Conservation (phyloP, 1,140 invertebrate genomes). For the Pachypeltis micranthus region DNA sequence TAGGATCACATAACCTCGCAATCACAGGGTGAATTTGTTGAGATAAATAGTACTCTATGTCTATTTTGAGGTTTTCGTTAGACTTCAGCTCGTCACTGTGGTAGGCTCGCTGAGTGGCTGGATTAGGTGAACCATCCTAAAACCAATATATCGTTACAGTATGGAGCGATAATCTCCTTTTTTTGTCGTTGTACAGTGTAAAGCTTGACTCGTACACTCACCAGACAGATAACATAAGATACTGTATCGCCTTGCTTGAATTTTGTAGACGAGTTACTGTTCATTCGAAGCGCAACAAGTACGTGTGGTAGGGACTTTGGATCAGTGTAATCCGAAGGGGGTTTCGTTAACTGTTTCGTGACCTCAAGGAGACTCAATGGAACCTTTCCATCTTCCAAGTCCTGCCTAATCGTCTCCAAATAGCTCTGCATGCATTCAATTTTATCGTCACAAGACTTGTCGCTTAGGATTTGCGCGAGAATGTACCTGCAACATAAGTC, state of each 20-base stretch:
- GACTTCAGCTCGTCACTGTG: conserved; percentile 81
- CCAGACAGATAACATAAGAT: conserved; percentile 87
- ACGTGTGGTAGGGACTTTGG: conserved; percentile 80
- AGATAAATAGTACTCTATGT: conserved; percentile 70
- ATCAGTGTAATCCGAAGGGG: conserved; percentile 86
- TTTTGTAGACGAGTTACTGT: conserved; percentile 62
- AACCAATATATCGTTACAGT: conserved; percentile 19
- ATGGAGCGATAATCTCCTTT: no score
- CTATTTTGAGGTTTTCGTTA: conserved; percentile 55
- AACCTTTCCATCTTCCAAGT: conserved; percentile 51
- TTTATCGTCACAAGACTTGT: conserved; percentile 63
- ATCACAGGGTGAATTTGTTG: conserved; percentile 91
- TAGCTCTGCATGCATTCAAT: conserved; percentile 69
- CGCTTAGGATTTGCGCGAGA: conserved; percentile 74
- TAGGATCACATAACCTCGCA: conserved; percentile 84
- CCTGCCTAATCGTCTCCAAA: conserved; percentile 51
- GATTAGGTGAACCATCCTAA: conserved; percentile 59
- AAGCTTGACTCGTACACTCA: no score
- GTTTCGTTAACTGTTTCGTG: conserved; percentile 91
- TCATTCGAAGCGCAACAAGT: conserved; percentile 77
- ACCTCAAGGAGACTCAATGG: conserved; percentile 72
- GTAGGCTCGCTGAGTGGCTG: conserved; percentile 85
- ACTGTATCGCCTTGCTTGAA: conserved; percentile 90
- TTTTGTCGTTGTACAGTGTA: neutral
- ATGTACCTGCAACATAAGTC: conserved; percentile 42